Percentiles rank a stretch among this genome's conserved stretches.
Evolutionary conservation across 1,140 invertebrate species (phyloP).

Genomic region (Bombus confusus): DNA sequence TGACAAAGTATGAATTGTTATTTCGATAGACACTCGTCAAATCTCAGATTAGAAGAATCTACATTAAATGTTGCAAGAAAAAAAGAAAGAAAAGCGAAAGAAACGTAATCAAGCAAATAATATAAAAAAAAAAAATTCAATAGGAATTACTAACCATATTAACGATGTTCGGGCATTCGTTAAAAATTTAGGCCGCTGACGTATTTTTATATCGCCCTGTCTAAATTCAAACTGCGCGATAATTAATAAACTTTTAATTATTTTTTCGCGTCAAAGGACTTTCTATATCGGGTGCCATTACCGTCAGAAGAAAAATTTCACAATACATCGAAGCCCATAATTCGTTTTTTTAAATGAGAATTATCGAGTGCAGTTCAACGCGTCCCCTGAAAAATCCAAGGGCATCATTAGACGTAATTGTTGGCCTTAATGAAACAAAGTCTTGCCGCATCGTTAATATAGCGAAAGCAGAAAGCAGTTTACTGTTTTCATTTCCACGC

Average conservation of each 20-base stretch:
- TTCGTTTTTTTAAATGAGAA: conserved; percentile 45
- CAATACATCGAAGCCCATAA: conserved; percentile 36
- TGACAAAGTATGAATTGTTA: not conserved
- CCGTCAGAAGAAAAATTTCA: conserved; percentile 10
- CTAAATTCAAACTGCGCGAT: conserved; percentile 12
- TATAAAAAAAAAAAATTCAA: not conserved
- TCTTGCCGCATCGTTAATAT: conserved; percentile 14
- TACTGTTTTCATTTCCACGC: not conserved
- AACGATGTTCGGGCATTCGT: conserved; percentile 23
- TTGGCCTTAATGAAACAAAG: conserved; percentile 41
- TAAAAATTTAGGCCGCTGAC: conserved; percentile 29
- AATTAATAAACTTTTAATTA: conserved; percentile 54
- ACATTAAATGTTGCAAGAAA: not conserved
- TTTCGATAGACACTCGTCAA: not conserved
- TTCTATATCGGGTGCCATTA: conserved; percentile 11
- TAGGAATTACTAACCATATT: not conserved
- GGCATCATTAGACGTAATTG: conserved; percentile 42
- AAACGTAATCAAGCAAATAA: not conserved
- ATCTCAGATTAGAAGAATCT: not conserved
- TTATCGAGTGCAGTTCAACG: conserved; percentile 28
- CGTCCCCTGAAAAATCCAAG: conserved; percentile 34
- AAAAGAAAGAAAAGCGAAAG: too few species aligned
- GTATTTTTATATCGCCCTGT: conserved; percentile 19
- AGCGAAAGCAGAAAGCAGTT: not conserved
- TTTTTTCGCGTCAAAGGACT: conserved; percentile 35